Percentiles rank a stretch among this genome's conserved stretches.
These are phyloP conservation scores for Temnopleurus reevesii DNA, from an alignment of 53 echinoderm and acorn worm genomes.

Conservation along the genomic window DNA sequence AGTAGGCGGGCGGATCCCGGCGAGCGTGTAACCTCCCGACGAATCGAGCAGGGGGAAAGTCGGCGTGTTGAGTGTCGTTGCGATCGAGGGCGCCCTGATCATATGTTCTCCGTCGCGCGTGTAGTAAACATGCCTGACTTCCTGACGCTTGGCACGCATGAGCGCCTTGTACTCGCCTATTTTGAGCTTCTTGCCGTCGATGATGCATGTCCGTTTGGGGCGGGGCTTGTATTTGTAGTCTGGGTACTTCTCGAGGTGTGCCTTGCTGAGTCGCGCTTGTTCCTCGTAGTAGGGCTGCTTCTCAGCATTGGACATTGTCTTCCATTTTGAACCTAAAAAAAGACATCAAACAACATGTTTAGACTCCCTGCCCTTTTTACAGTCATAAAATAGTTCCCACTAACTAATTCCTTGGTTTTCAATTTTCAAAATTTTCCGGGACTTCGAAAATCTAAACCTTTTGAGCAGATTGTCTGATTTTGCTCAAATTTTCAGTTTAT, in stretches of 20 bases:
- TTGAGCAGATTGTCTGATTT: too few relatives aligned
- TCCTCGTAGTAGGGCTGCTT: constrained; percentile 99
- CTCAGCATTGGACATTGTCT: constrained; percentile 98
- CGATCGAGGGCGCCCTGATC: constrained; percentile 81
- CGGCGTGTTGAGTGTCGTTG: constrained; percentile 62
- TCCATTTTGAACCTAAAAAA: constrained; percentile 93
- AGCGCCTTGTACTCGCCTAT: constrained; percentile 99
- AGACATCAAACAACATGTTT: not conserved
- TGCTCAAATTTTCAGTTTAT: too few relatives aligned
- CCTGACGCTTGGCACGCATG: constrained; percentile 95
- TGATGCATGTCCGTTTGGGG: constrained; percentile 98
- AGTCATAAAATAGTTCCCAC: too few relatives aligned
- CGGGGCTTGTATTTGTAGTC: constrained; percentile 99
- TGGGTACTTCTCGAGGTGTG: constrained; percentile 96
- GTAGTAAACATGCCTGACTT: constrained; percentile 97
- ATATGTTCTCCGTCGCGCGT: constrained; percentile 89
- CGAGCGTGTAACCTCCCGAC: constrained; percentile 22
- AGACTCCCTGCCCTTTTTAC: too few relatives aligned
- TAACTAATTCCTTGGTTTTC: too few relatives aligned
- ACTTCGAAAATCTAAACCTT: too few relatives aligned
- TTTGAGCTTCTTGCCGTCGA: constrained; percentile 98
- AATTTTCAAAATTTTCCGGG: too few relatives aligned
- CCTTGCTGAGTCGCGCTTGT: constrained; percentile 97
- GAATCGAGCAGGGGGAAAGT: constrained; percentile 49
- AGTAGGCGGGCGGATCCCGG: constrained; percentile 20